These are phyloP conservation scores for Odontocerum albicorne DNA, from an alignment of 2,888 invertebrate genomes.

Conservation along the genomic window DNA sequence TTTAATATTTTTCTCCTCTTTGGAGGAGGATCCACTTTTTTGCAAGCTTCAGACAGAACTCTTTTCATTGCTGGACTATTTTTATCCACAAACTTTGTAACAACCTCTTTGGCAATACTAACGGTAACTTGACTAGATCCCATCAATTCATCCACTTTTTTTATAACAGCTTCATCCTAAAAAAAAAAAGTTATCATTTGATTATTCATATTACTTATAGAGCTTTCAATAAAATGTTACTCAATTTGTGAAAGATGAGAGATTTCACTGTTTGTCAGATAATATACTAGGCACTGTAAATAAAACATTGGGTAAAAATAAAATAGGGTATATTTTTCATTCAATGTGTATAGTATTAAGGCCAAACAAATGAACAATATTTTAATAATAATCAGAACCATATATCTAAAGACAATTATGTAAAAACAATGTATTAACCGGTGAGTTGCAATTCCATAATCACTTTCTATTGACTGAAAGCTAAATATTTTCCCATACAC, in stretches of 20 bases:
- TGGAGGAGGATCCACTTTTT: slow-evolving; percentile 18
- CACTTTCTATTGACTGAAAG: too few species aligned
- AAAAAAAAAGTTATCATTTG: slow-evolving; percentile 22
- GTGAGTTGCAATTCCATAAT: too few species aligned
- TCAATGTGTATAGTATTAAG: not conserved
- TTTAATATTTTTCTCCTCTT: slow-evolving; percentile 24
- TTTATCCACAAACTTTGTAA: slow-evolving; percentile 20
- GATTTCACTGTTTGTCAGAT: not conserved
- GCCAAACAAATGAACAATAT: too few species aligned
- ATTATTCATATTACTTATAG: not conserved
- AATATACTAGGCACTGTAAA: not conserved
- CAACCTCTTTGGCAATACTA: not conserved
- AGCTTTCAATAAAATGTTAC: not conserved
- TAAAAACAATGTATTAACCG: too few species aligned
- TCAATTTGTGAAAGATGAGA: not conserved
- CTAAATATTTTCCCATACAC: too few species aligned
- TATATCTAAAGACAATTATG: too few species aligned
- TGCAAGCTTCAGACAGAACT: slow-evolving; percentile 26
- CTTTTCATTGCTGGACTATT: slow-evolving; percentile 17
- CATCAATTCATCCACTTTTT: slow-evolving; percentile 48
- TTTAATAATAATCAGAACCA: too few species aligned
- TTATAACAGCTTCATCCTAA: slow-evolving; percentile 48
- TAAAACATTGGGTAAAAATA: not conserved
- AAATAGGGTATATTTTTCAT: not conserved
- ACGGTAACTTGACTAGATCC: slow-evolving; percentile 28